phyloP scores from a whole-genome alignment of 2,888 invertebrate genomes.

The Drosophila meridionalis region DNA sequence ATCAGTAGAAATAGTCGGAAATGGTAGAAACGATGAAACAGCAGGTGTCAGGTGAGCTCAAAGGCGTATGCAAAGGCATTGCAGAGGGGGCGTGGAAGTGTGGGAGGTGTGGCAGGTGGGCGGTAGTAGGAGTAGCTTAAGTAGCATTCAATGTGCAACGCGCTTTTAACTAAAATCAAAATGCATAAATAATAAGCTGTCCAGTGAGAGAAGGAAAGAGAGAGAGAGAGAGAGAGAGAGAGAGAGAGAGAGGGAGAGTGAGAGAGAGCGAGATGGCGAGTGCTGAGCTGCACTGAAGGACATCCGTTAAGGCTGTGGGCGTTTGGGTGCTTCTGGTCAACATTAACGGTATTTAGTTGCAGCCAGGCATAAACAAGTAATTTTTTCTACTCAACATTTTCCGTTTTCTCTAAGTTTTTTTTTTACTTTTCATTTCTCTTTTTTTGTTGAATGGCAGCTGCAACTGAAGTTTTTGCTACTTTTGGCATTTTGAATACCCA shows the following conservation, averaged over 20 bases:
- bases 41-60: conserved; percentile 51
- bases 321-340: conserved; percentile 30
- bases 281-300: conserved; percentile 36
- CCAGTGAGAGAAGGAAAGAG: conserved; percentile 2
- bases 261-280: background rate
- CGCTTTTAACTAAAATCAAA: conserved; percentile 76
- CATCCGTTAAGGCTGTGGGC: background rate
- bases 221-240: background rate
- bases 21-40: conserved; percentile 41
- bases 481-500: conserved; percentile 9
- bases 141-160: conserved; percentile 44
- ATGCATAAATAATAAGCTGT: conserved; percentile 64
- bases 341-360: conserved; percentile 50
- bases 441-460: conserved; percentile 31
- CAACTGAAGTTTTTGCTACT: conserved; percentile 2
- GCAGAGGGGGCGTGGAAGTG: no score
- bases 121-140: background rate
- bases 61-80: background rate
- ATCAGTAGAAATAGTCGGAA: conserved; percentile 33
- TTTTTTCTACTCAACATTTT: conserved; percentile 9
- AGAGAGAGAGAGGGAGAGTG: background rate
- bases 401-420: background rate
- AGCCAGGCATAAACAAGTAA: conserved; percentile 52
- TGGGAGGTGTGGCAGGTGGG: no score
- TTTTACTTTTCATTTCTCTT: background rate